A percentile compares a stretch with the other conserved stretches of the same genome.
Conservation (phyloP, 2,888 invertebrate genomes). For the Schizaphis graminum region DNA sequence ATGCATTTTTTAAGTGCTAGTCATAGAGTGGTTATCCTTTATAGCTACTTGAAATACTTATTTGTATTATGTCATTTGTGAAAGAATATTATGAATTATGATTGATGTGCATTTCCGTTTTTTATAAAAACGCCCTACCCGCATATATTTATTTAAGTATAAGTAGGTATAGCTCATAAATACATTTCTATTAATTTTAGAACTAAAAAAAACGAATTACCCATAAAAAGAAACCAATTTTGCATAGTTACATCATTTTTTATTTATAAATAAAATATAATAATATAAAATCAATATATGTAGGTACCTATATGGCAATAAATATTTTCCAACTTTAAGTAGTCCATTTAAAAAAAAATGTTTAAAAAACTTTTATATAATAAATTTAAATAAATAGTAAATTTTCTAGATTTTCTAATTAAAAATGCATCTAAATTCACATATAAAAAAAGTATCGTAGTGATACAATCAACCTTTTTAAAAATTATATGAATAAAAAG, state of each 20-base stretch:
- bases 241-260: background rate
- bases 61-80: conserved; percentile 46
- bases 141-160: background rate
- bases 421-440: background rate
- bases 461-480: background rate
- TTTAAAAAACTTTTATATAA: background rate
- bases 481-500: background rate
- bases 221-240: background rate
- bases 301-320: background rate
- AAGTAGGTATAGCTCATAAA: background rate
- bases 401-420: background rate
- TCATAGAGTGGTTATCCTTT: background rate
- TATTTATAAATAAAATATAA: background rate
- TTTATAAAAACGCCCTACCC: conserved; percentile 35
- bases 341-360: background rate
- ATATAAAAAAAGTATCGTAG: background rate
- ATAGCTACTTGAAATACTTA: conserved; percentile 31
- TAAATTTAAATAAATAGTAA: background rate
- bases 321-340: background rate
- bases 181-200: background rate
- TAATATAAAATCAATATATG: background rate
- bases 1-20: background rate
- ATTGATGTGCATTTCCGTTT: conserved; percentile 48
- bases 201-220: background rate
- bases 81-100: conserved; percentile 46